Evolutionary conservation across 2,888 invertebrate species (phyloP).

Genomic region (Oscheius sp.): DNA sequence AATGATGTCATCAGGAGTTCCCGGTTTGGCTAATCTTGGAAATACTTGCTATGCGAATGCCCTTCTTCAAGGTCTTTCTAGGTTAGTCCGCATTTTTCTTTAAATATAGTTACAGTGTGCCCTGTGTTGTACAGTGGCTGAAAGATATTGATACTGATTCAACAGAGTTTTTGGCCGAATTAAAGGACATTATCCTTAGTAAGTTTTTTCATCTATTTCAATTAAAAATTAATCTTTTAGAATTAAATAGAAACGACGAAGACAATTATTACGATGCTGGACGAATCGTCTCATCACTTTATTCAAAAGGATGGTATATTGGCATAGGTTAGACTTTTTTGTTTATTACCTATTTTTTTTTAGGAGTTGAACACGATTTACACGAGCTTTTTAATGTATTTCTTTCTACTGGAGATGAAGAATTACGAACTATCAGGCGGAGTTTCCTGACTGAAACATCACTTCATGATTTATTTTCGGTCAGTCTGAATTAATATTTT

Average conservation of each 20-base stretch:
- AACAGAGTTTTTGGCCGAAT: conserved; percentile 32
- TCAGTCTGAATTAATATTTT: background rate
- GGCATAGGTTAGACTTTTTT: conserved; percentile 32
- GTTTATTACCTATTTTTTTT: background rate
- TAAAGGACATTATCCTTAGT: conserved; percentile 31
- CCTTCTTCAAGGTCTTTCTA: conserved; percentile 57
- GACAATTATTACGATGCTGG: conserved; percentile 38
- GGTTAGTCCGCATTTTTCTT: conserved; percentile 23
- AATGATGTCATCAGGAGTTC: conserved; percentile 28
- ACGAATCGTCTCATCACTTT: conserved; percentile 37
- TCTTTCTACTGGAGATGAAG: conserved; percentile 88
- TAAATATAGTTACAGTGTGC: conserved; percentile 34
- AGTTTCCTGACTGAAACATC: conserved; percentile 3
- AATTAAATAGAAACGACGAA: conserved; percentile 34
- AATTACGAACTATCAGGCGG: conserved; percentile 72
- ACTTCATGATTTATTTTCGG: conserved; percentile 20
- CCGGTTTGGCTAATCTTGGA: conserved; percentile 56
- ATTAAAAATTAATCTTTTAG: conserved; percentile 23
- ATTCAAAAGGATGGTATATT: conserved; percentile 51
- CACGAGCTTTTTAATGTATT: conserved; percentile 90
- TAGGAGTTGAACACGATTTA: conserved; percentile 77
- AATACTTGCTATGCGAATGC: conserved; percentile 61
- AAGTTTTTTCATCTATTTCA: conserved; percentile 2
- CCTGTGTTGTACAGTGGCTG: conserved; percentile 51
- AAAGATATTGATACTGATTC: conserved; percentile 24